Conservation (phyloP, 2,888 invertebrate species). For the Clitarchus hookeri region DNA sequence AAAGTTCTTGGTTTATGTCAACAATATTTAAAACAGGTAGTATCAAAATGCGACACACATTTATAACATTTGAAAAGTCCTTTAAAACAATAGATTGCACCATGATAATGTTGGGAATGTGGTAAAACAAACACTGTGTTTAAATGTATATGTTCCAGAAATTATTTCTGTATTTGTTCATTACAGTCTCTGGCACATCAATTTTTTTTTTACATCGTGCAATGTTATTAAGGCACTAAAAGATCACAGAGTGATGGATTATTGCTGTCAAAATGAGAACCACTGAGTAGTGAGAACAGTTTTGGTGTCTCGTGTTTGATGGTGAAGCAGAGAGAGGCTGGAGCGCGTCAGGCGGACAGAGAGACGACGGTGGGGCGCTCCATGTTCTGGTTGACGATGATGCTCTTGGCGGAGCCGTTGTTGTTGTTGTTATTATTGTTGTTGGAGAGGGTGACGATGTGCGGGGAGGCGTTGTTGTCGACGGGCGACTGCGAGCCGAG, state of each 20-base stretch:
- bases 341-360: slow-evolving; percentile 48
- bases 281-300: background rate
- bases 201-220: background rate
- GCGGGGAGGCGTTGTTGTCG: slow-evolving; percentile 50
- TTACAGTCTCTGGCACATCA: background rate
- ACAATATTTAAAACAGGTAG: background rate
- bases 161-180: background rate
- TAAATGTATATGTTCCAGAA: background rate
- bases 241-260: background rate
- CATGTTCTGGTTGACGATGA: slow-evolving; percentile 35
- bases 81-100: background rate
- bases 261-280: background rate
- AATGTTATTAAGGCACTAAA: background rate
- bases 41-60: background rate
- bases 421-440: background rate
- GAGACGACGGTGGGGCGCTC: slow-evolving; percentile 55
- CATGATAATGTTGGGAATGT: background rate
- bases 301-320: background rate
- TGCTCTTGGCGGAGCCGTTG: slow-evolving; percentile 26
- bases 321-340: background rate
- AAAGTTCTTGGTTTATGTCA: background rate
- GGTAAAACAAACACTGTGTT: background rate
- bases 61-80: background rate
- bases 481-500: slow-evolving; percentile 51
- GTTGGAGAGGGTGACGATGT: slow-evolving; percentile 49